These are phyloP conservation scores for Bubalus kerabau DNA, from an alignment of 2,113 vertebrate species.

Conservation along the genomic window DNA sequence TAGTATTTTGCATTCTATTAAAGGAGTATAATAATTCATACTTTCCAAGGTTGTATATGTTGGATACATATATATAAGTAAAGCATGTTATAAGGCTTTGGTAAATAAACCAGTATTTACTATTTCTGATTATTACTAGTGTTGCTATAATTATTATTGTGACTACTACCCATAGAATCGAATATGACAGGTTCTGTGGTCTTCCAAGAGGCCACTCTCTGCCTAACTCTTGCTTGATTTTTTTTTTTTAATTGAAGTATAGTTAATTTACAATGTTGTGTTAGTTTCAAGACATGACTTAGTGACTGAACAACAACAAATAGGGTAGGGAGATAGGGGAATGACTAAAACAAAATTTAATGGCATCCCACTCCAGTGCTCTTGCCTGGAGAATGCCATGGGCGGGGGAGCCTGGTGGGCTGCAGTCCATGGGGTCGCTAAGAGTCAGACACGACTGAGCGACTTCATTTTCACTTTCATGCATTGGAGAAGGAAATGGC, in stretches of 20 bases:
- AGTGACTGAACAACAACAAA: neutral
- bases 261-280: neutral
- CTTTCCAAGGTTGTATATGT: neutral
- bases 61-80: neutral
- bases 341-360: neutral
- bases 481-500: no score
- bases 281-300: neutral
- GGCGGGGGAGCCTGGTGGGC: no score
- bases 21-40: neutral
- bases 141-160: neutral
- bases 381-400: no score
- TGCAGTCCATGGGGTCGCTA: no score
- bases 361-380: no score
- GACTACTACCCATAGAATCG: neutral
- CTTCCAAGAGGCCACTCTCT: neutral
- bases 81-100: neutral
- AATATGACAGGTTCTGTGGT: neutral
- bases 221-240: neutral
- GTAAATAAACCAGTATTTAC: neutral
- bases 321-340: neutral
- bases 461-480: no score
- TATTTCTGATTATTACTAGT: neutral
- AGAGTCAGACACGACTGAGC: no score
- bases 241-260: neutral
- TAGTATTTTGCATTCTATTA: neutral